A percentile compares a stretch with the other conserved stretches of the same genome.
Conservation (phyloP, 2,888 invertebrate species). For the Rhagonycha fulva region DNA sequence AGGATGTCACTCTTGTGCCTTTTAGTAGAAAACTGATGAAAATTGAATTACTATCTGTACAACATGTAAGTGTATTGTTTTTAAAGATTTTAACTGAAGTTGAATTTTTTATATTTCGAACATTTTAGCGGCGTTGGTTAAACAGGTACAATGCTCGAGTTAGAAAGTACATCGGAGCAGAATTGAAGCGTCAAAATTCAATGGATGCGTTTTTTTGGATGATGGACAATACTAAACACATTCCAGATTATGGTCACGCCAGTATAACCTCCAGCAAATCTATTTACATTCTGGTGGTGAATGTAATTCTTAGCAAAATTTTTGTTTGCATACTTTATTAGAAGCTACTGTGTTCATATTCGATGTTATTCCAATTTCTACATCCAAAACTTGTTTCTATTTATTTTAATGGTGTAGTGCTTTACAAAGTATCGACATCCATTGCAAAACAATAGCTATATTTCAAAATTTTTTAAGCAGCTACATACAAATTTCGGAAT, state of each 20-base stretch:
- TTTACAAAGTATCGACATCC: too few relatives aligned
- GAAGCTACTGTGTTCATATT: neutral
- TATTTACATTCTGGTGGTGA: conserved; percentile 4
- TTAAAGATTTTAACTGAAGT: neutral
- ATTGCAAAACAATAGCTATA: neutral
- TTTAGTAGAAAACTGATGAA: conserved; percentile 87
- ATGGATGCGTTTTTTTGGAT: conserved; percentile 82
- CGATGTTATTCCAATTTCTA: neutral
- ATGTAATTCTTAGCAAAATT: conserved; percentile 4
- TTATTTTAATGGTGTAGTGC: too few relatives aligned
- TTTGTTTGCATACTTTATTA: conserved; percentile 4
- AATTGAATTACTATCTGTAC: conserved; percentile 70
- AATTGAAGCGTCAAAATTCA: conserved; percentile 70
- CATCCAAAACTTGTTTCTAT: neutral
- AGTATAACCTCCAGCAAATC: conserved; percentile 4
- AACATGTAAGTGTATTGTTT: conserved; percentile 69
- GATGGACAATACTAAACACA: conserved; percentile 76
- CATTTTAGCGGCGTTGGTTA: conserved; percentile 73
- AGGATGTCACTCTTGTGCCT: conserved; percentile 82
- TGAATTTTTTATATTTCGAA: conserved; percentile 1
- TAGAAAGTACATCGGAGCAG: conserved; percentile 72
- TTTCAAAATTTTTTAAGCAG: neutral
- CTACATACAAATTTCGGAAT: too few relatives aligned
- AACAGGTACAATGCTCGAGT: conserved; percentile 79
- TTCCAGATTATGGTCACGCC: conserved; percentile 54